Conservation (phyloP, 1,140 invertebrate species). For the Lucilia sericata region DNA sequence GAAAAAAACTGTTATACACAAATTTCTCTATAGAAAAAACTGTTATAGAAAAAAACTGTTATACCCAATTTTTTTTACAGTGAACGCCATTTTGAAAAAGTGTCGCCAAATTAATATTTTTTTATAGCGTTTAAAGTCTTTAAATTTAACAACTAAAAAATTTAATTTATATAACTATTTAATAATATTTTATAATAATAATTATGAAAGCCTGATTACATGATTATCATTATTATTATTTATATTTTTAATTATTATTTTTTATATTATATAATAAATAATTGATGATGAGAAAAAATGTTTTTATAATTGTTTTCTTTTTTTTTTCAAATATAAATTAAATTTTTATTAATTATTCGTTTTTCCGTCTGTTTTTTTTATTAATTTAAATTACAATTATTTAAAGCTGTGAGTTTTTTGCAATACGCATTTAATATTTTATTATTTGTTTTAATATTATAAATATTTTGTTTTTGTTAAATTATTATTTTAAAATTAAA, state of each 20-base stretch:
- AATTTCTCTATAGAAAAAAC: no score
- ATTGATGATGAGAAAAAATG: background rate
- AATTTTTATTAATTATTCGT: conserved; percentile 54
- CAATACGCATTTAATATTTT: conserved; percentile 34
- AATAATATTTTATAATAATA: conserved; percentile 19
- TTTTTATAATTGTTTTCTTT: background rate
- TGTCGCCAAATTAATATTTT: no score
- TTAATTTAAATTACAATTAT: conserved; percentile 59
- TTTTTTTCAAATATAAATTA: background rate
- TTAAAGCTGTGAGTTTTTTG: conserved; percentile 66
- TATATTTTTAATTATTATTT: background rate
- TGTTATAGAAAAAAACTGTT: no score
- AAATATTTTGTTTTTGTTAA: background rate
- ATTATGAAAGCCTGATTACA: conserved; percentile 50
- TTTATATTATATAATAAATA: background rate
- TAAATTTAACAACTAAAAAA: no score
- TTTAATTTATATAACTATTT: no score
- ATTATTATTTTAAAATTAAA: background rate
- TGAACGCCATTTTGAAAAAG: no score
- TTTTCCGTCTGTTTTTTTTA: conserved; percentile 52
- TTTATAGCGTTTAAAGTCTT: no score
- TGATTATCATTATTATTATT: conserved; percentile 48
- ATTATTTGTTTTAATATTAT: conserved; percentile 23
- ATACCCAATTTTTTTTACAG: no score
- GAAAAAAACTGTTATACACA: no score